A percentile compares a stretch with the other conserved stretches of the same genome.
Evolutionary conservation across 2,797 vertebrate species (phyloP).

Genomic region (Lepus townsendii): DNA sequence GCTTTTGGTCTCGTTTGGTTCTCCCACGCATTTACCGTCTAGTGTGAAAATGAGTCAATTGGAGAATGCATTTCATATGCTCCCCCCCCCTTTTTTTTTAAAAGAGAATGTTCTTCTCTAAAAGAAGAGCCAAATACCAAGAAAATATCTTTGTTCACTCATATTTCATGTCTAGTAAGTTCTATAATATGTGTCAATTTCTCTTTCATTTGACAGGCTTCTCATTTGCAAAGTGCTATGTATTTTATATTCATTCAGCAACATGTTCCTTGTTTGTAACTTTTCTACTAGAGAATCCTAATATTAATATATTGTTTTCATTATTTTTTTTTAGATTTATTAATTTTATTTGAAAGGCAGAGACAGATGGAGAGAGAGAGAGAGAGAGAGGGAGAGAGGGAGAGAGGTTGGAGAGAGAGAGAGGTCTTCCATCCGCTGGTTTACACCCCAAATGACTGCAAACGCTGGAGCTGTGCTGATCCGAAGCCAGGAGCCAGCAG

Average conservation of each 20-base stretch:
- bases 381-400: no score
- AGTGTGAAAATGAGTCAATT: slow-evolving; percentile 59
- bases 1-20: background rate
- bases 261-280: background rate
- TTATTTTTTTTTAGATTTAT: slow-evolving; percentile 62
- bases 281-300: slow-evolving; percentile 72
- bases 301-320: slow-evolving; percentile 71
- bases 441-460: no score
- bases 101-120: slow-evolving; percentile 36
- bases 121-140: slow-evolving; percentile 10
- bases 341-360: no score
- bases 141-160: slow-evolving; percentile 45
- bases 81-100: background rate
- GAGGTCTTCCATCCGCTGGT: no score
- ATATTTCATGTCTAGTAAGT: background rate
- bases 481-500: no score
- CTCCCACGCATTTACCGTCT: slow-evolving; percentile 37
- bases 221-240: slow-evolving; percentile 68
- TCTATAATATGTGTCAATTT: background rate
- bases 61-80: slow-evolving; percentile 12
- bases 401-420: no score
- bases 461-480: no score
- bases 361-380: no score
- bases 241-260: slow-evolving; percentile 72
- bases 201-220: background rate